Conservation (phyloP, 2,113 vertebrate genomes). For the Chinchilla lanigera region DNA sequence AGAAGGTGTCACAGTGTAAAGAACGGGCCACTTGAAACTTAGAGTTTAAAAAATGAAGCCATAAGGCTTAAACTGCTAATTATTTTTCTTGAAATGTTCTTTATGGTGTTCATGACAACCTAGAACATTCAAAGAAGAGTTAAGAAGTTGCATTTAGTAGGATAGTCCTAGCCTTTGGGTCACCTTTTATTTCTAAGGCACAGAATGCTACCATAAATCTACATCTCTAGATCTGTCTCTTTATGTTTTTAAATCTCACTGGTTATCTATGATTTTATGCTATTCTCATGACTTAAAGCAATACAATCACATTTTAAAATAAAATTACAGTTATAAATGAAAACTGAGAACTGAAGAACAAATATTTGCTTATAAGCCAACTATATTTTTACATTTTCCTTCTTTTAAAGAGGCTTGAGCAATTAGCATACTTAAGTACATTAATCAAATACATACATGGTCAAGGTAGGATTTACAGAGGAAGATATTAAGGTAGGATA, state of each 20-base stretch:
- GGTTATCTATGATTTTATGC: neutral
- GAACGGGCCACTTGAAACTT: neutral
- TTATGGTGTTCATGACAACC: neutral
- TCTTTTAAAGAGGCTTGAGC: neutral
- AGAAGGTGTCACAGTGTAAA: neutral
- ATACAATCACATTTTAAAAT: neutral
- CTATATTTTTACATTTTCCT: neutral
- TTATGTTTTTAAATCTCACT: neutral
- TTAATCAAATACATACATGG: neutral
- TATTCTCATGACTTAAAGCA: neutral
- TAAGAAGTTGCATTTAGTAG: neutral
- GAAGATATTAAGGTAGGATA: neutral
- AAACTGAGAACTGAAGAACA: neutral
- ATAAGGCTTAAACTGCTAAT: neutral
- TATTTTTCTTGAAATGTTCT: constrained; percentile 26
- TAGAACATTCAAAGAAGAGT: neutral
- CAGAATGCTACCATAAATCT: neutral
- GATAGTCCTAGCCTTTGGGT: neutral
- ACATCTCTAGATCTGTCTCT: neutral
- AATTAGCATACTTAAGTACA: neutral
- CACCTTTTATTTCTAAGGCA: neutral
- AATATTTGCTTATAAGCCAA: constrained; percentile 14
- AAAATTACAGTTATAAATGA: neutral
- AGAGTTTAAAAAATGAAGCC: constrained; percentile 36
- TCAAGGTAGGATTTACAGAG: neutral